These are phyloP conservation scores for Polyommatus icarus DNA, from an alignment of 2,888 invertebrate genomes.

Conservation along the genomic window DNA sequence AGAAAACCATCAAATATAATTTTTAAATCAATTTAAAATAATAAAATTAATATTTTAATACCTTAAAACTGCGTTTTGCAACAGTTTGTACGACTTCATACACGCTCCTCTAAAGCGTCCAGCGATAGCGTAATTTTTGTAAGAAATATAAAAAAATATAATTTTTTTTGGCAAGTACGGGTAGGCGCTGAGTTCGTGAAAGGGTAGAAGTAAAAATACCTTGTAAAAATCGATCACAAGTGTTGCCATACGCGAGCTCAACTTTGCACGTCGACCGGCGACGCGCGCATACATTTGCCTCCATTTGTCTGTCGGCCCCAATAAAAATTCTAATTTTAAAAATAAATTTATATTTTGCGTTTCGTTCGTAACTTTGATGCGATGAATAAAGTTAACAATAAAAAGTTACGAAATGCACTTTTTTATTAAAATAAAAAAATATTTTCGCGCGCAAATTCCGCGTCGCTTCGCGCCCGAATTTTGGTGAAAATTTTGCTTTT, in stretches of 20 bases:
- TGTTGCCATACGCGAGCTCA: conserved; percentile 70
- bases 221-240: conserved; percentile 58
- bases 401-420: conserved; percentile 2
- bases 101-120: conserved; percentile 43
- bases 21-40: conserved; percentile 9
- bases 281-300: conserved; percentile 34
- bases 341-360: background rate
- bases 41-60: background rate
- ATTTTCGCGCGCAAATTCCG: background rate
- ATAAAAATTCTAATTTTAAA: background rate
- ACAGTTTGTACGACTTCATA: background rate
- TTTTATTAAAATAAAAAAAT: background rate
- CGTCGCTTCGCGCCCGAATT: background rate
- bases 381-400: conserved; percentile 14
- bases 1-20: background rate
- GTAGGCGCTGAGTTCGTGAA: conserved; percentile 74
- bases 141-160: conserved; percentile 59
- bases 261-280: conserved; percentile 51
- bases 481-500: background rate
- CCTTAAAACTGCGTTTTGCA: background rate
- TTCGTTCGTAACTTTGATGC: background rate
- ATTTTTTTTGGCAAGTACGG: conserved; percentile 63
- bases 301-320: conserved; percentile 24
- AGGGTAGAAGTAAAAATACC: conserved; percentile 61
- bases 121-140: conserved; percentile 53